Evolutionary conservation across 2,113 vertebrate species (phyloP).

Genomic region (Tachycineta bicolor): DNA sequence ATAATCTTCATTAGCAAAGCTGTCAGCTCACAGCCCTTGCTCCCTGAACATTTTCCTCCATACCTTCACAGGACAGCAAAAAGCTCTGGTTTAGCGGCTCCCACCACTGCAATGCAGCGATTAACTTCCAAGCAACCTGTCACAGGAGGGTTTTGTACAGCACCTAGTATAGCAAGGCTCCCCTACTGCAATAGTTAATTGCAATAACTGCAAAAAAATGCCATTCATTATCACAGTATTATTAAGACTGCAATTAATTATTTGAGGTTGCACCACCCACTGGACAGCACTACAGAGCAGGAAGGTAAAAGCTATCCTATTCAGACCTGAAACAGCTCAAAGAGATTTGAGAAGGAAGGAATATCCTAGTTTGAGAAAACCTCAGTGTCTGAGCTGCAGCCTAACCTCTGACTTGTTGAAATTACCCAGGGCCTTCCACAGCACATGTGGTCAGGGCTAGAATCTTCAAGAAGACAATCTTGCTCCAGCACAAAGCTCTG

Average conservation of each 20-base stretch:
- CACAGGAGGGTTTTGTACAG: neutral
- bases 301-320: neutral
- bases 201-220: neutral
- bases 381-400: neutral
- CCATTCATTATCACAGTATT: neutral
- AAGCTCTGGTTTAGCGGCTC: neutral
- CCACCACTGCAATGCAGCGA: slow-evolving; percentile 31
- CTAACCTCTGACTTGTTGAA: neutral
- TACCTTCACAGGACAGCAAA: neutral
- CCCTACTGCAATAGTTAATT: neutral
- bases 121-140: neutral
- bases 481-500: neutral
- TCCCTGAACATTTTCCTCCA: neutral
- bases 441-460: neutral
- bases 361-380: neutral
- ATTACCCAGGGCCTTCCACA: neutral
- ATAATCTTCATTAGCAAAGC: neutral
- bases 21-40: neutral
- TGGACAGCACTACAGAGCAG: neutral
- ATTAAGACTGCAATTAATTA: neutral
- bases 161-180: neutral
- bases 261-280: neutral
- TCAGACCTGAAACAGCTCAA: neutral
- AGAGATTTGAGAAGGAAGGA: neutral
- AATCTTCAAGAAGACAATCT: slow-evolving; percentile 4